Evolutionary conservation across 2,888 invertebrate species (phyloP), one percentile per base, ranked within the genome.

Genomic region (Athalia cordata): DNA sequence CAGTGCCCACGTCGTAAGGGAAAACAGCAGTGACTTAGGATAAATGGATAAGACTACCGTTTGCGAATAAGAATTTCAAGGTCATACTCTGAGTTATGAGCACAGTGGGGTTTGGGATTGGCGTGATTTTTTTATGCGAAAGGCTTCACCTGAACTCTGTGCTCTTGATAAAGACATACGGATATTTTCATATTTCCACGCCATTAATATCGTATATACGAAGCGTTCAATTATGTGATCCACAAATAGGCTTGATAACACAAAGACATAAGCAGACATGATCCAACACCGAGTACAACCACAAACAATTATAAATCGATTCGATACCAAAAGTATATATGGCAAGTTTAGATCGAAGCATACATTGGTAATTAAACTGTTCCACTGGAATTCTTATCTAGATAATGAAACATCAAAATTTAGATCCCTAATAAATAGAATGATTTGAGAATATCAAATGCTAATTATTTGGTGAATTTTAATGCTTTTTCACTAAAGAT

Each of bases 271-370:
- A 86, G 85, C 85, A 85, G 84, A 86, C 84, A 84, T 81, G 81
- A 86, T 82, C 86, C 86, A 83, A 86, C 87, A 86, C 87, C 87
- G 83, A 82, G 84, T 86, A 86, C 84, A 84, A 13, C 85, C 82
- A 82, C 84, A 79, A 80, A 84, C 80, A 80, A 80, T 82, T 80
- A 77, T 80, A 81, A 80, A 79, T 80, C 77, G 50, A 81, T 81
- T 77, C 80, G 72, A 74, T 72, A 79, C 74, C 75, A 74, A 2
- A 72, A 43, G 13, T 13, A 9, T 45, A 57, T 59, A 15, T 72
- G 59, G 45, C 72, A 13, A 72, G 57, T 59, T 72, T 72, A 13
- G 7, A 59, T 57, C 43, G 72, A 57, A 72, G 72, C 59, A 8
- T 57, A 59, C 5, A 29, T 29, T 29, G 29, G 29, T 29, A 29